Evolutionary conservation across 1,140 invertebrate genomes (phyloP).

Genomic region (Physella acuta): DNA sequence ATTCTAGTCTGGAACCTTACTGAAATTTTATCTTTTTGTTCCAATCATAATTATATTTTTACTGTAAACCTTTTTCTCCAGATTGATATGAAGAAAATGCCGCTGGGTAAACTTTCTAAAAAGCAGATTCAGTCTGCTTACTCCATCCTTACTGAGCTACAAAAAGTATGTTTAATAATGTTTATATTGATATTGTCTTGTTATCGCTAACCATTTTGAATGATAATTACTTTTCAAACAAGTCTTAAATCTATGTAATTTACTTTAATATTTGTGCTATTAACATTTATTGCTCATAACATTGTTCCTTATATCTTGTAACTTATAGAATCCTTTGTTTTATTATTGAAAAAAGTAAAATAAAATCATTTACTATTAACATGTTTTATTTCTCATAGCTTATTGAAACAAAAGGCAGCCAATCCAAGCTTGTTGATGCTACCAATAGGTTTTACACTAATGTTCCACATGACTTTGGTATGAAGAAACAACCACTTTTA

Average conservation of each 20-base stretch:
- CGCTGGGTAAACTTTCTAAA: conserved; percentile 90
- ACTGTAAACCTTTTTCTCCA: too few relatives aligned
- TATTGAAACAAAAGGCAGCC: conserved; percentile 53
- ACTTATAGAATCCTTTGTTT: too few relatives aligned
- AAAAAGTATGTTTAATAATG: conserved; percentile 63
- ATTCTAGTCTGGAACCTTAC: too few relatives aligned
- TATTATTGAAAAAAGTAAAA: too few relatives aligned
- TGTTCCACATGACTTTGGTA: conserved; percentile 92
- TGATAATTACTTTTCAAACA: too few relatives aligned
- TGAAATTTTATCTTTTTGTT: too few relatives aligned
- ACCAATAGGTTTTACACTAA: conserved; percentile 92
- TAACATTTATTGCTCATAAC: not conserved
- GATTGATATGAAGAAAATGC: conserved; percentile 96
- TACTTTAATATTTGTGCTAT: too few relatives aligned
- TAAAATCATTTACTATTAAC: too few relatives aligned
- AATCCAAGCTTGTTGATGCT: conserved; percentile 74
- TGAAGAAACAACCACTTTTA: conserved; percentile 79
- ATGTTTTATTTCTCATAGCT: conserved; percentile 43
- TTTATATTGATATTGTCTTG: too few relatives aligned
- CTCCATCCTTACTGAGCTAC: conserved; percentile 76
- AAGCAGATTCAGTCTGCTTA: conserved; percentile 88
- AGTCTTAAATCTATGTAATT: too few relatives aligned
- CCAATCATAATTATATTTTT: too few relatives aligned
- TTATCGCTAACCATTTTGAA: too few relatives aligned
- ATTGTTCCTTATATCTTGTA: not conserved